A percentile compares a stretch with the other conserved stretches of the same genome.
phyloP scores from a whole-genome alignment of 2,797 vertebrate species.

The Hephaestus fuliginosus region DNA sequence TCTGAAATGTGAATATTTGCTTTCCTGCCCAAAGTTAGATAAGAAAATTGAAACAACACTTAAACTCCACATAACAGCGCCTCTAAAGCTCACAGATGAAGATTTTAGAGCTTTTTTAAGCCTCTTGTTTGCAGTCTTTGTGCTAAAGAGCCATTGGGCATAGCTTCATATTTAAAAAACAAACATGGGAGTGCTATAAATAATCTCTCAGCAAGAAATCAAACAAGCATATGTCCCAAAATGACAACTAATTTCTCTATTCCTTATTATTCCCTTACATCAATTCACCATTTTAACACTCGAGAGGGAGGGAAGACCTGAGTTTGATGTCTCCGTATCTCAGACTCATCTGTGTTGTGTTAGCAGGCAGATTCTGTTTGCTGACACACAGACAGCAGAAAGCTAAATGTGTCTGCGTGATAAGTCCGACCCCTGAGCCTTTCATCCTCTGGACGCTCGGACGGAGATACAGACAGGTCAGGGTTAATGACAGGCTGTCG shows the following conservation, averaged over 20 bases:
- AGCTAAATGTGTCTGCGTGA: constrained; percentile 66
- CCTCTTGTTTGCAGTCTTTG: fast-evolving
- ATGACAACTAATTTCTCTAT: neutral
- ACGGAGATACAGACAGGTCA: constrained; percentile 77
- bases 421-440: constrained; percentile 70
- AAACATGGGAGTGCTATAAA: neutral
- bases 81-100: neutral
- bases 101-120: neutral
- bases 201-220: neutral
- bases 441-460: constrained; percentile 78
- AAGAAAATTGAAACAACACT: too few species aligned
- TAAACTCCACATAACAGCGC: neutral
- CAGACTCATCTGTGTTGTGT: constrained; percentile 57
- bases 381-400: constrained; percentile 58
- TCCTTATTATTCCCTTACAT: neutral
- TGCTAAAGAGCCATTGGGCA: neutral
- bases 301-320: neutral
- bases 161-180: neutral
- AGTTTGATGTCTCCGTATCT: neutral
- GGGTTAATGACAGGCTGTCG: constrained; percentile 83
- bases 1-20: neutral
- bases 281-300: neutral
- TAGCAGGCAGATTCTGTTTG: constrained; percentile 50
- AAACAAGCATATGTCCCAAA: neutral
- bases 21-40: neutral